phyloP scores from a whole-genome alignment of 2,888 invertebrate genomes.

The Macaria liturata region DNA sequence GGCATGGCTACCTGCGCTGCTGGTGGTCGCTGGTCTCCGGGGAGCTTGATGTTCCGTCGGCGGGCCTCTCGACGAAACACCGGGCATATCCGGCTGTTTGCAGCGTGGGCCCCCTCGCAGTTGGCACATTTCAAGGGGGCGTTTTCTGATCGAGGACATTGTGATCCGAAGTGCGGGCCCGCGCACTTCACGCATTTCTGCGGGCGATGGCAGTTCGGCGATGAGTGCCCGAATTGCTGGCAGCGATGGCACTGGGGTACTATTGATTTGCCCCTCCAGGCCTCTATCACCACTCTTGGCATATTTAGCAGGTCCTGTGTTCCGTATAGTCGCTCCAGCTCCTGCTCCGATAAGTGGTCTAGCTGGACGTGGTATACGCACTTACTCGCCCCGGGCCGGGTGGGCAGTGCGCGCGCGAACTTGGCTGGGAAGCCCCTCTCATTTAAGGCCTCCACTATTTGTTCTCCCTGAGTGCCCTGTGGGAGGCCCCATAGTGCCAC shows the following conservation, averaged over 20 bases:
- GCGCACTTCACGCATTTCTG: neutral
- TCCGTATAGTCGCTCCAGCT: neutral
- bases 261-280: neutral
- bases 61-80: neutral
- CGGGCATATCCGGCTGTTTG: neutral
- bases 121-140: neutral
- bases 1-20: slow-evolving; percentile 29
- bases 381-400: neutral
- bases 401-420: neutral
- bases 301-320: neutral
- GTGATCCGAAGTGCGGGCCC: neutral
- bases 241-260: slow-evolving; percentile 13
- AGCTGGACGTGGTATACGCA: neutral
- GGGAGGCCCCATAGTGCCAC: neutral
- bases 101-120: neutral
- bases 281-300: neutral
- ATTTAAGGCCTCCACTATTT: neutral
- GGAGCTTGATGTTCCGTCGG: no score
- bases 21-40: no score
- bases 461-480: neutral
- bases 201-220: neutral
- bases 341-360: neutral
- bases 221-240: slow-evolving; percentile 1
- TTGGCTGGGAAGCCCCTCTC: neutral
- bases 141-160: neutral